A percentile compares a stretch with the other conserved stretches of the same genome.
Conservation (phyloP, 2,797 vertebrate species). For the Serranus cabrilla region DNA sequence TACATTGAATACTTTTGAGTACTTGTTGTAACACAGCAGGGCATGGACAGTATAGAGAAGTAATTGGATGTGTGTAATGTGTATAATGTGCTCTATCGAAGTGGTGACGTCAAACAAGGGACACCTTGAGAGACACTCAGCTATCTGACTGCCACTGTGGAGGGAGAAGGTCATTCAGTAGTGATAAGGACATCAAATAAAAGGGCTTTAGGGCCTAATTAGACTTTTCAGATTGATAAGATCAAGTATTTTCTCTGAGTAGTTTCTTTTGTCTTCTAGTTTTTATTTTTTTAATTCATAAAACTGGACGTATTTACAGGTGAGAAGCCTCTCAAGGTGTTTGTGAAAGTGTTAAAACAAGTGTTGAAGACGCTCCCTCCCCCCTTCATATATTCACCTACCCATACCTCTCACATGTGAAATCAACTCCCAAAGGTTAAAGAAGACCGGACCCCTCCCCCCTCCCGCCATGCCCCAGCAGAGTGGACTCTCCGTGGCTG, state of each 20-base stretch:
- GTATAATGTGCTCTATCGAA: neutral
- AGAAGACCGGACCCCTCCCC: constrained; percentile 26
- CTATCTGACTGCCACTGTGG: neutral
- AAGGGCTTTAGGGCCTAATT: constrained; percentile 10
- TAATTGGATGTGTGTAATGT: neutral
- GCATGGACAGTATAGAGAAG: neutral
- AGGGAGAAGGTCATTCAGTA: constrained; percentile 16
- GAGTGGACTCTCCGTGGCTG: constrained; percentile 38
- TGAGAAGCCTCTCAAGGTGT: neutral
- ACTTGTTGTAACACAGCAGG: too few relatives aligned
- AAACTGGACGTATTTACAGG: neutral
- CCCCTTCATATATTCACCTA: neutral
- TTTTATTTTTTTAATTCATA: neutral
- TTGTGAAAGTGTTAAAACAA: constrained; percentile 38
- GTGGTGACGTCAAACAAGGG: neutral
- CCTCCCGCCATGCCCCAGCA: constrained; percentile 6
- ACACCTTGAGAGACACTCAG: constrained; percentile 8
- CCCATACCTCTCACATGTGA: constrained; percentile 12
- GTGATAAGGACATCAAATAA: constrained; percentile 38
- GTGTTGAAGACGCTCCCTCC: neutral
- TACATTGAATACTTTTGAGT: too few relatives aligned
- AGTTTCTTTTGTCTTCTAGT: neutral
- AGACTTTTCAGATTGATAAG: neutral
- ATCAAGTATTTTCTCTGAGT: constrained; percentile 7
- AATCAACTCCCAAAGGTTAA: constrained; percentile 36